Evolutionary conservation across 2,888 invertebrate genomes (phyloP).

Genomic region (Dendrolimus pini): DNA sequence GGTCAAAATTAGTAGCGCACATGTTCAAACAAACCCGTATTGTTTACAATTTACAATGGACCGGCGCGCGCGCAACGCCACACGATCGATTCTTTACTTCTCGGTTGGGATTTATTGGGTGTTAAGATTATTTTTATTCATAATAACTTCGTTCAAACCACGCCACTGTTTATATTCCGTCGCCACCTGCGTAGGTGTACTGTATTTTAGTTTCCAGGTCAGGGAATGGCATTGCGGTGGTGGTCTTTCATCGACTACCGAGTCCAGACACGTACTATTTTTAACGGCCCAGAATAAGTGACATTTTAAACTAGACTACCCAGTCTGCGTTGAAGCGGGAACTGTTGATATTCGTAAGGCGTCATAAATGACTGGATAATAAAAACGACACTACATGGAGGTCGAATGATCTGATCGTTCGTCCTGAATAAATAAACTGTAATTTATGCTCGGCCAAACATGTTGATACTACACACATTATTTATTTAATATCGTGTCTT

Average conservation of each 20-base stretch:
- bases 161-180: not conserved
- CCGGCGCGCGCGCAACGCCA: constrained; percentile 26
- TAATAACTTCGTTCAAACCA: not conserved
- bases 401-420: constrained; percentile 31
- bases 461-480: constrained; percentile 31
- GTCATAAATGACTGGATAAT: constrained; percentile 27
- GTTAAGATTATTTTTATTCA: not conserved
- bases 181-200: constrained; percentile 2
- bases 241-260: not conserved
- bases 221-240: constrained; percentile 2
- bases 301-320: constrained; percentile 13
- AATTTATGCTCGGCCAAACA: constrained; percentile 26
- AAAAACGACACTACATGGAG: constrained; percentile 34
- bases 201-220: constrained; percentile 2
- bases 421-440: constrained; percentile 38
- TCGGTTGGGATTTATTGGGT: not conserved
- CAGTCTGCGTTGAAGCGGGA: constrained; percentile 12
- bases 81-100: constrained; percentile 22
- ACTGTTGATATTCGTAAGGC: constrained; percentile 19
- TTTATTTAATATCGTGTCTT: constrained; percentile 13
- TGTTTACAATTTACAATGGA: constrained; percentile 47
- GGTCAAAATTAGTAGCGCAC: constrained; percentile 73
- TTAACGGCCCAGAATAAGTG: constrained; percentile 7
- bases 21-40: constrained; percentile 68
- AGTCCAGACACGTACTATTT: constrained; percentile 6